Evolutionary conservation across 2,888 invertebrate species (phyloP).

Genomic region (Phaonia tiefii): DNA sequence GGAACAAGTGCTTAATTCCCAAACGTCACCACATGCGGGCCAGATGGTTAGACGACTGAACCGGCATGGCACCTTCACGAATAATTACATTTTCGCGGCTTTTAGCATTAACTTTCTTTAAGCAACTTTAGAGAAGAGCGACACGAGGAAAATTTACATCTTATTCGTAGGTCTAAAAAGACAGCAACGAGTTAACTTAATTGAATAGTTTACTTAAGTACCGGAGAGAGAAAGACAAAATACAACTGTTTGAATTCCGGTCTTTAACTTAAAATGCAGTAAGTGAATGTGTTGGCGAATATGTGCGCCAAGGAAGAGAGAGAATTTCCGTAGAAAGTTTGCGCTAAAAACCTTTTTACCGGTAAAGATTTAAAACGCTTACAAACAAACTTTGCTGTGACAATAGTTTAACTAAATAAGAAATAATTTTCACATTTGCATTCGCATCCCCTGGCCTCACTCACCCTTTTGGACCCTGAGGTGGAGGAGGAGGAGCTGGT

Average conservation of each 20-base stretch:
- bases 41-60: neutral
- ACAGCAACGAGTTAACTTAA: conserved; percentile 67
- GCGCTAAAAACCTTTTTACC: neutral
- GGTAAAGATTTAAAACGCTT: conserved; percentile 53
- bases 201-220: conserved; percentile 70
- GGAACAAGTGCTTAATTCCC: conserved; percentile 1
- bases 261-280: neutral
- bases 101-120: conserved; percentile 26
- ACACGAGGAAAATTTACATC: conserved; percentile 32
- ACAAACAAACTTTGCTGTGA: conserved; percentile 33
- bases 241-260: conserved; percentile 29
- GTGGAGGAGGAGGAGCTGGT: conserved; percentile 15
- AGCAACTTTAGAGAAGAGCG: conserved; percentile 22
- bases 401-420: conserved; percentile 51
- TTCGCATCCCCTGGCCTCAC: no score
- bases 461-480: no score
- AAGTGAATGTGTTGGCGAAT: neutral
- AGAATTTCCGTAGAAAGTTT: conserved; percentile 17
- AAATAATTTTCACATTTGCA: conserved; percentile 67
- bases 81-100: conserved; percentile 32
- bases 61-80: conserved; percentile 31
- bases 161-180: conserved; percentile 6
- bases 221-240: conserved; percentile 40
- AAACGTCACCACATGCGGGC: conserved; percentile 1
- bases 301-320: neutral